Percentiles rank a stretch among this genome's conserved stretches.
Conservation (phyloP, 2,113 vertebrate species). For the Felis catus region F.catus_Fca126_mat1.0 CM031412.1:15713001-15713500, state of each 20-base stretch:
- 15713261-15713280: background rate
- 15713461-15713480: too few relatives aligned
- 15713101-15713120: background rate
- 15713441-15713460: too few relatives aligned
- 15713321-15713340: background rate
- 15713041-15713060: background rate
- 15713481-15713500: too few relatives aligned
- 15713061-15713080: background rate
- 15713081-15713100: background rate
- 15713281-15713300: background rate
- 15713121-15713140: background rate
- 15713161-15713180: background rate
- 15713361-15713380: background rate
- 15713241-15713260: background rate
- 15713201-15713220: background rate
- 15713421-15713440: too few relatives aligned
- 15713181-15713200: background rate
- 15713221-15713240: background rate
- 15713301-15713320: background rate
- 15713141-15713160: background rate
- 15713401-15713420: background rate
- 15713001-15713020: background rate
- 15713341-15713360: slow-evolving; percentile 11
- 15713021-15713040: background rate
- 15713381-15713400: background rate